Conservation (phyloP, 2,888 invertebrate species). For the Agrenia bidenticulata region DNA sequence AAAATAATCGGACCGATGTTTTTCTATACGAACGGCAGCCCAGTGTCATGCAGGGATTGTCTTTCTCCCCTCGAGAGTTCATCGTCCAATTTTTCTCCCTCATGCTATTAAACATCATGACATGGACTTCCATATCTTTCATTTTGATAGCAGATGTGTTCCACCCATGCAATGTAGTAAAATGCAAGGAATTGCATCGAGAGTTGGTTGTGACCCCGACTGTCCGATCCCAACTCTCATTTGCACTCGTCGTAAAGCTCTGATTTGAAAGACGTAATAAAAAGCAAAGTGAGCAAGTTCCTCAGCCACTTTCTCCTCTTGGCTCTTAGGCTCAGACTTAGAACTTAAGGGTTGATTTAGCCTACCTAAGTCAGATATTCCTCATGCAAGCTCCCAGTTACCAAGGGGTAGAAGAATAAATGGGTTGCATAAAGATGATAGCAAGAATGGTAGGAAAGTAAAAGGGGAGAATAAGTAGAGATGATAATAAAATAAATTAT, state of each 20-base stretch:
- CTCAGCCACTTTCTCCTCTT: background rate
- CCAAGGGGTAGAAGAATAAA: too few relatives aligned
- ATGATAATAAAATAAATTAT: constrained; percentile 49
- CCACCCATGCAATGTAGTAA: background rate
- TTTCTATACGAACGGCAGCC: background rate
- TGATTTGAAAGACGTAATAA: constrained; percentile 11
- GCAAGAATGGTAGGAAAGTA: background rate
- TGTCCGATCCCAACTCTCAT: too few relatives aligned
- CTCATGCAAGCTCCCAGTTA: too few relatives aligned
- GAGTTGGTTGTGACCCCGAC: too few relatives aligned
- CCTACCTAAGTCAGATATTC: too few relatives aligned
- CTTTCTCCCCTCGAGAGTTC: constrained; percentile 23
- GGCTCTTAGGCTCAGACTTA: too few relatives aligned
- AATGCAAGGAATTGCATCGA: too few relatives aligned
- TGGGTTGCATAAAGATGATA: too few relatives aligned
- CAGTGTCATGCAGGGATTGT: constrained; percentile 7
- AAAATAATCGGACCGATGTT: constrained; percentile 19
- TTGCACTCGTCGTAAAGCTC: background rate
- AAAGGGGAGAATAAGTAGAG: constrained; percentile 16
- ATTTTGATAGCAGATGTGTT: constrained; percentile 36
- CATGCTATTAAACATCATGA: constrained; percentile 43
- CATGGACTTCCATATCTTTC: constrained; percentile 34
- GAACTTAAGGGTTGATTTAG: too few relatives aligned
- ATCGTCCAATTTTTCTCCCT: constrained; percentile 34
- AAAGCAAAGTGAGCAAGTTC: background rate